phyloP scores from a whole-genome alignment of 2,113 vertebrate genomes.

The Chionis minor region DNA sequence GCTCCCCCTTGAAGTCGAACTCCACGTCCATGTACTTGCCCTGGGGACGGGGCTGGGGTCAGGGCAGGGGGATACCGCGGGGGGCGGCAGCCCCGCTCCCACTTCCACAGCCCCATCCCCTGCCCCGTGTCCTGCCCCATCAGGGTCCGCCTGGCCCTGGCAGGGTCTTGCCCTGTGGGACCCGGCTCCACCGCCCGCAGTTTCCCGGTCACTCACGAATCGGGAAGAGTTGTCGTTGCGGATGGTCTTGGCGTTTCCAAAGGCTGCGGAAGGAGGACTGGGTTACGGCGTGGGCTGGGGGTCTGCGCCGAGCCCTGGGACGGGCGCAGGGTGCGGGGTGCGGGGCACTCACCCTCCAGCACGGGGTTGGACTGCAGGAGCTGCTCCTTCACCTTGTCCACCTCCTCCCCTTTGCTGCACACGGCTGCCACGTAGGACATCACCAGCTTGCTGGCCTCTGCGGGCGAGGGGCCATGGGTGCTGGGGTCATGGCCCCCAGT shows the following conservation, averaged over 20 bases:
- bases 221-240: slow-evolving; percentile 81
- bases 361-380: slow-evolving; percentile 82
- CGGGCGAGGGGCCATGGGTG: not conserved
- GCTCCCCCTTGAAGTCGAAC: slow-evolving; percentile 83
- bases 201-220: slow-evolving; percentile 70
- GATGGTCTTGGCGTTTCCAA: slow-evolving; percentile 80
- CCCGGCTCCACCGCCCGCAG: fast-evolving
- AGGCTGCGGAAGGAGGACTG: slow-evolving; percentile 29
- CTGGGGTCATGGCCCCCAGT: fast-evolving
- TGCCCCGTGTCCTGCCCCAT: not conserved
- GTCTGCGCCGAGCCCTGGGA: fast-evolving
- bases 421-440: slow-evolving; percentile 83
- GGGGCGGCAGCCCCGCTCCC: not conserved
- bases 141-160: fast-evolving
- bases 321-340: fast-evolving
- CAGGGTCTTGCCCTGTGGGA: fast-evolving
- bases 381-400: slow-evolving; percentile 82
- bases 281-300: fast-evolving
- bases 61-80: fast-evolving
- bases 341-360: slow-evolving; percentile 73
- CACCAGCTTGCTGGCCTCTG: slow-evolving; percentile 84
- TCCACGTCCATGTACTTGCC: slow-evolving; percentile 86
- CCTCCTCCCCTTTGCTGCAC: slow-evolving; percentile 78
- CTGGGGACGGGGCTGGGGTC: not conserved
- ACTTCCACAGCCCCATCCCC: fast-evolving